These are phyloP conservation scores for Osmerus mordax DNA, from an alignment of 2,113 vertebrate genomes.

Conservation along the genomic window DNA sequence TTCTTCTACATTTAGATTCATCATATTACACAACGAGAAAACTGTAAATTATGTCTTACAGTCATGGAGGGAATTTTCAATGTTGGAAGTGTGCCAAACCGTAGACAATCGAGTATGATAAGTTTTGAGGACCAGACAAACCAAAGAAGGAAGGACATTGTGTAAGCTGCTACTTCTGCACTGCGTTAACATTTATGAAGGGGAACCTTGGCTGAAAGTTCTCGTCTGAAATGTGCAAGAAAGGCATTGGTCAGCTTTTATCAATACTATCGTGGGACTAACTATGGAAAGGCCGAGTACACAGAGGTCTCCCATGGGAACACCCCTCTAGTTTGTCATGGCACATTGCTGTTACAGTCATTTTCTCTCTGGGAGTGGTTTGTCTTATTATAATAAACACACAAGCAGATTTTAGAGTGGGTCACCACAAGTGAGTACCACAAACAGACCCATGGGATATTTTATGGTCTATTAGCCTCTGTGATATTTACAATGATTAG, in stretches of 20 bases:
- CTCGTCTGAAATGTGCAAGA: conserved; percentile 20
- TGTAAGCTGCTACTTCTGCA: not conserved
- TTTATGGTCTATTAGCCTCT: not conserved
- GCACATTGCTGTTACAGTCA: conserved; percentile 34
- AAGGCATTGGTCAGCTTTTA: conserved; percentile 23
- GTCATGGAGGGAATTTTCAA: conserved; percentile 19
- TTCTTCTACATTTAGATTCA: conserved; percentile 19
- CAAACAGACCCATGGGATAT: conserved; percentile 2
- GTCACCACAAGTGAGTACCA: not conserved
- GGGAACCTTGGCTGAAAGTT: conserved; percentile 28
- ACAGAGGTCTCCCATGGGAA: conserved; percentile 26
- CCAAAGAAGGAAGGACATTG: conserved; percentile 8
- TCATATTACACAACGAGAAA: conserved; percentile 17
- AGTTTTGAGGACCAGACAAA: conserved; percentile 12
- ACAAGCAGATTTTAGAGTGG: conserved; percentile 13
- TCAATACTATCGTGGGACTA: conserved; percentile 32
- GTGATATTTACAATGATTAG: not conserved
- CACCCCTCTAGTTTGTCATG: conserved; percentile 10
- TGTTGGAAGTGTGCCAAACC: conserved; percentile 20
- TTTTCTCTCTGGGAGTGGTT: conserved; percentile 10
- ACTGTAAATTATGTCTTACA: not conserved
- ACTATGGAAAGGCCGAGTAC: conserved; percentile 33
- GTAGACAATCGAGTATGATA: conserved; percentile 8
- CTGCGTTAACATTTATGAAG: conserved; percentile 30
- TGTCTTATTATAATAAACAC: conserved; percentile 17